Evolutionary conservation across 2,888 invertebrate genomes (phyloP), one percentile per base, ranked within the genome.

Genomic region (Labia minor): DNA sequence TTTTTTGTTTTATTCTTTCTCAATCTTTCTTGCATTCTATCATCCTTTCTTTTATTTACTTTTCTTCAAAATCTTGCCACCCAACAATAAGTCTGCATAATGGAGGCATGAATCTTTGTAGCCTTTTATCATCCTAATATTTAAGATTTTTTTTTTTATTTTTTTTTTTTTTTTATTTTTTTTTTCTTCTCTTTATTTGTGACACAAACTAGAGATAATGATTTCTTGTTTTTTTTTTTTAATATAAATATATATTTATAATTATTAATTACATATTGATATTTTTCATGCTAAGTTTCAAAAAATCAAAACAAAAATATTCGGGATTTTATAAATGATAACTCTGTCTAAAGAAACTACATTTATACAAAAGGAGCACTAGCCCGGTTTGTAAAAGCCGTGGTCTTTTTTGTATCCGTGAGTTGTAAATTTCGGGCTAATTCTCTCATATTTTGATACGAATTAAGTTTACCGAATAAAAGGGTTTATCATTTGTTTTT

Each of bases 291-390:
- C 49, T 49, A n/a, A 8, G 49, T n/a, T 3, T 49, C 49, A 49
- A 49, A 49, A 49, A 49, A 49, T 49, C 49, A 49, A 49, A 49
- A 49, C 6, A 33, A 33, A 6, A 33, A 33, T 11, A n/a, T 3
- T 26, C 26, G 8, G 4, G 26, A 8, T 6, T 26, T 26, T 26
- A n/a, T 8, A 49, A 11, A 49, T 49, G 49, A 49, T 49, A 49
- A 49, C 49, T 14, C n/a, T 49, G 49, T 14, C 49, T 49, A 49
- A 49, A 49, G n/a, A 49, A 49, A 49, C n/a, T 49, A 49, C 49
- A 49, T 10, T 49, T 49, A 49, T 49, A 49, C 49, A 49, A 49
- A 49, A 49, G 49, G 49, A 49, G 49, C 49, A 49, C 49, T 49
- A 49, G n/a, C 49, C n/a, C 49, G 49, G 8, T 49, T 10, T 10